Evolutionary conservation across 2,797 vertebrate species (phyloP).

Genomic region (Pteropus rufus): DNA sequence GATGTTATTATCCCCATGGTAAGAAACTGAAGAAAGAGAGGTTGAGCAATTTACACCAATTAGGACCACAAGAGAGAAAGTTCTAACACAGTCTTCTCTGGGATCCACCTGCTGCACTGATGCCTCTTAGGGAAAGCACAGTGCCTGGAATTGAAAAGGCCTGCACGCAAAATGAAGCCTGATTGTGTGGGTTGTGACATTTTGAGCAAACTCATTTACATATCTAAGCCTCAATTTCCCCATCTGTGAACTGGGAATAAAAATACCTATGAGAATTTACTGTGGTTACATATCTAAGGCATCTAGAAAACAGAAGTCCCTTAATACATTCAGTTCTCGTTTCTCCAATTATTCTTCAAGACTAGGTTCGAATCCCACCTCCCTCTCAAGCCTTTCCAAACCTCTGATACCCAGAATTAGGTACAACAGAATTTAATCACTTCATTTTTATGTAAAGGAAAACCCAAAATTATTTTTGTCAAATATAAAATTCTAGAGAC

Average conservation of each 20-base stretch:
- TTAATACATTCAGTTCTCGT: not conserved
- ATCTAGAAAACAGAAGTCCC: not conserved
- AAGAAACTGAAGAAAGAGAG: not conserved
- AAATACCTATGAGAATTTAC: not conserved
- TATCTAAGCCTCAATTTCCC: not conserved
- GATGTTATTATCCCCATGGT: not conserved
- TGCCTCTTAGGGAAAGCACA: not conserved
- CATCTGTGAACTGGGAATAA: not conserved
- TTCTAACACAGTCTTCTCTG: not conserved
- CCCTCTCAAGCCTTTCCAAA: not conserved
- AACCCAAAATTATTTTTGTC: not conserved
- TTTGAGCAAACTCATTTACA: not conserved
- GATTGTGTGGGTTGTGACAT: not conserved
- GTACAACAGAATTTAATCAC: not conserved
- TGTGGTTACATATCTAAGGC: not conserved
- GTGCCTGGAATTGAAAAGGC: not conserved
- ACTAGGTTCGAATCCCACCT: not conserved
- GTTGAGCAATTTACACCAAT: not conserved
- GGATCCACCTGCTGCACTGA: no score
- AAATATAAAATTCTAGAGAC: not conserved
- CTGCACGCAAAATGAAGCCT: not conserved
- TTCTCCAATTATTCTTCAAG: not conserved
- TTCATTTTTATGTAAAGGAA: not conserved
- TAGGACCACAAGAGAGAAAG: not conserved
- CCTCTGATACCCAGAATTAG: not conserved